Evolutionary conservation across 1,140 invertebrate species (phyloP), one percentile per base, ranked within the genome.

Genomic region (Micrasema longulum): DNA sequence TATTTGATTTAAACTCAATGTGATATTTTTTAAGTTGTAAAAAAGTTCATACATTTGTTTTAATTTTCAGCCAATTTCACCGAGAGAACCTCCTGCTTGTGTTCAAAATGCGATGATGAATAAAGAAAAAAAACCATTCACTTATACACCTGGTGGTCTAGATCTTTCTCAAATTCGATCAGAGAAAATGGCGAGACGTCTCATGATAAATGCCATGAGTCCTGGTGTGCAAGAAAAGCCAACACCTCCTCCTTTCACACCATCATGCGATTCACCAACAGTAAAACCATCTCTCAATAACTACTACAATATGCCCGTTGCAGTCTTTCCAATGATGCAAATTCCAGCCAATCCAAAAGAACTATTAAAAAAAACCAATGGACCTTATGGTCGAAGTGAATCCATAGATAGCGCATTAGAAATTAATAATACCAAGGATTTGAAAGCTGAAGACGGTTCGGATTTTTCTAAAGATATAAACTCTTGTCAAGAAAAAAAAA

Each of bases 121-220:
- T 72, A 93, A 94, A 84, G 95, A 97, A 79, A 96, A 95, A 79
- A 97, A 95, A 80, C 95, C 95, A 6, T 97, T 97, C 82, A 97
- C 95, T 1, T 97, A 97, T 81, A 96, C 95, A 6, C 95, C 95
- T 1, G 93, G 93, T 12, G 95, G 95, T 67, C 87, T 97, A 55
- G 94, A 97, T 81, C 87, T 97, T 7, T 95, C 93, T 0, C 92
- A 97, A 83, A 96, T 97, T 43, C 89, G 92, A 74, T 96, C 93
- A 64, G 94, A 95, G 47, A 87, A 94, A 71, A 96, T 97, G 93
- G 92, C 93, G 18, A 88, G 93, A 77, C 84, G 95, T 23, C 89
- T 95, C 57, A 88, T 88, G 81, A 86, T 88, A 72, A 91, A 91
- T 77, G 90, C 91, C 22, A 89, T 91, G 80, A 87, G 82, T 76